phyloP scores from a whole-genome alignment of 2,888 invertebrate species.

The Xestoiulus laeticollis region DNA sequence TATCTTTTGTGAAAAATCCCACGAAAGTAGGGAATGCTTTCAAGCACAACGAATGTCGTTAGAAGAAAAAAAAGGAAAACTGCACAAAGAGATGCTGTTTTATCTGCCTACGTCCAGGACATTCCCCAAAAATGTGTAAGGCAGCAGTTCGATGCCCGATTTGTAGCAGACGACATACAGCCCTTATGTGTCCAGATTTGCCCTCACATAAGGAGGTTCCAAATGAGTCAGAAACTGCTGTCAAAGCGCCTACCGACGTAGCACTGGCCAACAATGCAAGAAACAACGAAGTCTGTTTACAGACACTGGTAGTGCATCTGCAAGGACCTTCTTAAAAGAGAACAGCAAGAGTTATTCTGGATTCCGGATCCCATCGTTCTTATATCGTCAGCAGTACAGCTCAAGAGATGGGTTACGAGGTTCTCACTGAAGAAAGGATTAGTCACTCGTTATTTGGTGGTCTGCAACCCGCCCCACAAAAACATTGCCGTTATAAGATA shows the following conservation, averaged over 20 bases:
- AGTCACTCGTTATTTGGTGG: background rate
- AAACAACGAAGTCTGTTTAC: background rate
- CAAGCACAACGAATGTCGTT: too few relatives aligned
- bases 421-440: background rate
- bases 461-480: background rate
- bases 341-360: background rate
- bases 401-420: background rate
- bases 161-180: background rate
- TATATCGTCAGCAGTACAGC: background rate
- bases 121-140: background rate
- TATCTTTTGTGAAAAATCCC: too few relatives aligned
- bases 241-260: background rate
- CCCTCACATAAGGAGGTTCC: background rate
- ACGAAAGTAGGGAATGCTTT: too few relatives aligned
- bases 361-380: background rate
- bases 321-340: background rate
- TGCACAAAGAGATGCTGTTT: background rate
- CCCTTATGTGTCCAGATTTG: background rate
- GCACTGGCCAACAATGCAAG: background rate
- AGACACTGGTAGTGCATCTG: background rate
- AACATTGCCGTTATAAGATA: background rate
- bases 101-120: background rate
- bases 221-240: background rate
- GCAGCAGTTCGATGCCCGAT: background rate
- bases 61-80: too few relatives aligned